Evolutionary conservation across 92 coral and sea anemone genomes (phyloP).

Genomic region (Hydrozoanthus gracilis): DNA sequence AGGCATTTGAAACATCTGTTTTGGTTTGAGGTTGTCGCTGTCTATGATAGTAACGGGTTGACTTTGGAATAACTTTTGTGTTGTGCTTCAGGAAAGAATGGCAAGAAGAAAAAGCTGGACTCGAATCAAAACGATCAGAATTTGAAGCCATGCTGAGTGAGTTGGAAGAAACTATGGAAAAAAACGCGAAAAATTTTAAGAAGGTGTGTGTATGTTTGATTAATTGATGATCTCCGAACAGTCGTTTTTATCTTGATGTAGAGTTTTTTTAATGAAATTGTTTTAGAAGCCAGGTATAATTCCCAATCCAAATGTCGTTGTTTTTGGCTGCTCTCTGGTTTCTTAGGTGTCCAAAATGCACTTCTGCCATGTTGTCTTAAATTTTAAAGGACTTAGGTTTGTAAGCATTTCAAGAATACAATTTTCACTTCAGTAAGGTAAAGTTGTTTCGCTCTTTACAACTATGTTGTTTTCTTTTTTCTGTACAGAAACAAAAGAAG

Average conservation of each 20-base stretch:
- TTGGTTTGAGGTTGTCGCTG: background rate
- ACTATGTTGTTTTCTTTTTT: background rate
- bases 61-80: background rate
- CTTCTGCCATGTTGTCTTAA: too few species aligned
- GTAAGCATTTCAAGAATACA: too few species aligned
- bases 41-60: too few species aligned
- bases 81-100: constrained; percentile 69
- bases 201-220: constrained; percentile 61
- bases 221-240: too few species aligned
- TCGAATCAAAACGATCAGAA: constrained; percentile 67
- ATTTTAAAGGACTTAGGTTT: too few species aligned
- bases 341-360: too few species aligned
- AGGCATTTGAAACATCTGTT: background rate
- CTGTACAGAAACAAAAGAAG: constrained; percentile 81
- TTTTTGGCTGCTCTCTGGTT: too few species aligned
- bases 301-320: too few species aligned
- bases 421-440: background rate
- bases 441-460: background rate
- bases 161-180: constrained; percentile 67
- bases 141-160: constrained; percentile 68
- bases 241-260: too few species aligned
- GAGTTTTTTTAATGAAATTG: too few species aligned
- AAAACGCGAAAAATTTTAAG: constrained; percentile 64
- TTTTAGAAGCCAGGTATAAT: too few species aligned
- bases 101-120: constrained; percentile 72